Conservation (phyloP, 2,797 vertebrate species). For the Trachurus trachurus region DNA sequence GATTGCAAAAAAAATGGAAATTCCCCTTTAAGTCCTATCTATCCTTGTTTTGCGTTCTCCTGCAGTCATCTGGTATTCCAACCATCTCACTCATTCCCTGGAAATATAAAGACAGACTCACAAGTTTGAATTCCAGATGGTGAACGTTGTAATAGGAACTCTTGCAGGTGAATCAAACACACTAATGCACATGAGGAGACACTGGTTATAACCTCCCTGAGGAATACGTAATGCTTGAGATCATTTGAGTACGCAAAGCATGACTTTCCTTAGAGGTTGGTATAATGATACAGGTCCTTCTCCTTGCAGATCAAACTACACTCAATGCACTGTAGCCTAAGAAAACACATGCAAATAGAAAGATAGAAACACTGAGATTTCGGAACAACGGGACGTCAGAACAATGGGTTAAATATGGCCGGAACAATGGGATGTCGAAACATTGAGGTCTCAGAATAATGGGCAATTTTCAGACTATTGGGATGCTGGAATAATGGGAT, state of each 20-base stretch:
- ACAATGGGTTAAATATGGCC: too few species aligned
- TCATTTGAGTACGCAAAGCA: slow-evolving; percentile 22
- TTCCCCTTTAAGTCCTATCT: not conserved
- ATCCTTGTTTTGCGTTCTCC: not conserved
- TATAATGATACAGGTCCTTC: too few species aligned
- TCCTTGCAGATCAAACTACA: too few species aligned
- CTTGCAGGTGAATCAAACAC: not conserved
- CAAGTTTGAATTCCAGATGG: not conserved
- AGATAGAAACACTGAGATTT: too few species aligned
- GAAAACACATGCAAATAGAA: too few species aligned
- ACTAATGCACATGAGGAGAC: not conserved
- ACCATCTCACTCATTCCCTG: not conserved
- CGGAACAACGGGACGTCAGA: too few species aligned
- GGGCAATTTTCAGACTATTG: too few species aligned
- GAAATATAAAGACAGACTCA: slow-evolving; percentile 8
- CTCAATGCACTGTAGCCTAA: too few species aligned
- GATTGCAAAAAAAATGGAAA: too few species aligned
- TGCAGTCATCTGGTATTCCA: not conserved
- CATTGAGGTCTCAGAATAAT: too few species aligned
- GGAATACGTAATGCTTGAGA: not conserved
- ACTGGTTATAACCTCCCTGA: not conserved
- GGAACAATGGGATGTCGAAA: too few species aligned
- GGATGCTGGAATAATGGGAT: too few species aligned
- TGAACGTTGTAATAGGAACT: not conserved
- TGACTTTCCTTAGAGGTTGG: not conserved